Conservation (phyloP, 2,797 vertebrate genomes). For the Aldrovandia affinis region DNA sequence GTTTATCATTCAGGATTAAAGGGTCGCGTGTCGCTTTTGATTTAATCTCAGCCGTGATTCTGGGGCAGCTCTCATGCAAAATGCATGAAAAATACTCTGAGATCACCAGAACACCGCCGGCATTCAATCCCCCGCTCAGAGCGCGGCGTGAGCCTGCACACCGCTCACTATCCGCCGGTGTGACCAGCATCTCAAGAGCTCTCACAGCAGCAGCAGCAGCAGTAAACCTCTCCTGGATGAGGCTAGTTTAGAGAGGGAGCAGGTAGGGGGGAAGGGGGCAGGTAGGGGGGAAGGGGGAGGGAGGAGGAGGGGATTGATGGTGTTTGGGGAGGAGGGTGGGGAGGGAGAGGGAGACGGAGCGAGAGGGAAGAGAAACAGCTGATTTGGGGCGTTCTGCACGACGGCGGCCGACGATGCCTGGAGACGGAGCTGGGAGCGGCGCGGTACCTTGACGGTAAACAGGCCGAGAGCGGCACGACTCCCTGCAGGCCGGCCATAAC, state of each 20-base stretch:
- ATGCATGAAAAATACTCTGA: background rate
- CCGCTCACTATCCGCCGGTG: background rate
- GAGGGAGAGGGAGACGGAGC: background rate
- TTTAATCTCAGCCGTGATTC: constrained; percentile 17
- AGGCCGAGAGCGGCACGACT: too few species aligned
- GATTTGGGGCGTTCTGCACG: background rate
- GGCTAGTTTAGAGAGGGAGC: background rate
- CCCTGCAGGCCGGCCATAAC: background rate
- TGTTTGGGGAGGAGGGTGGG: background rate
- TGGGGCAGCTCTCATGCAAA: background rate
- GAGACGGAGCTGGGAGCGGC: background rate
- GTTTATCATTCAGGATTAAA: constrained; percentile 24
- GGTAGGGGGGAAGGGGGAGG: background rate
- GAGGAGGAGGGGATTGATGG: background rate
- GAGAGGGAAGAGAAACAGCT: background rate
- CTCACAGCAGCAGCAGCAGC: background rate
- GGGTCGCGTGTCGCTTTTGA: background rate
- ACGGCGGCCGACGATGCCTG: background rate
- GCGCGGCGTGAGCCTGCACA: background rate
- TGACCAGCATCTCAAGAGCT: background rate
- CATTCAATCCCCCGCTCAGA: background rate
- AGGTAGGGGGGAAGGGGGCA: background rate
- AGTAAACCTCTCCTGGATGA: background rate
- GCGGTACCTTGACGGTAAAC: background rate
- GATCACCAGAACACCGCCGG: background rate